Base-by-base conservation (phyloP, 1,140 invertebrate species). In the Elysia chlorotica region DNA sequence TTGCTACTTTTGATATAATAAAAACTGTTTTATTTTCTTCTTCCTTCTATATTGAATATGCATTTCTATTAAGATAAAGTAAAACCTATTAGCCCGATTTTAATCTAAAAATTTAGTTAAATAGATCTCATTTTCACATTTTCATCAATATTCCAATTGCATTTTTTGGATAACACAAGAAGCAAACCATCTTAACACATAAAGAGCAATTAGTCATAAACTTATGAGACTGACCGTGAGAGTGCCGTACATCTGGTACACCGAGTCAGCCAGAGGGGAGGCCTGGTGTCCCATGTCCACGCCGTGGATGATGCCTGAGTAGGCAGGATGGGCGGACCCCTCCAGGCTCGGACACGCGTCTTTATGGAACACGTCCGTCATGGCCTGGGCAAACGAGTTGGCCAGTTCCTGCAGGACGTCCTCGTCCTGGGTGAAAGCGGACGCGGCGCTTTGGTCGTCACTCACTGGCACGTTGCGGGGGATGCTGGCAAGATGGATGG, bases 351-450 rank as follows among this genome's bases (percentile, higher is more conserved):
- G 70, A 74, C 83, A 85, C 6, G 75, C 61, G 23, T 76, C 77
- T 23, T 71, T 19, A 54, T 79, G 71, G 57, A 82, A 80, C 59
- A 85, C 79, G 14, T 74, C 71, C 10, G 82, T 79, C 63, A 80
- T 75, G 31, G 65, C 70, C 65, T 80, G 93, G 92, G 82, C 79
- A 78, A 81, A 82, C 70, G 83, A 73, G 25, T 80, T 74, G 25
- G 83, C 83, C 23, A 88, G 75, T n/a, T 79, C 78, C 73, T 83
- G 78, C 75, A 87, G 83, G 1, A 79, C 70, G 2, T 80, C 80
- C 37, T 88, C 85, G 76, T 87, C 83, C 53, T 86, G 78, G 14
- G 81, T 86, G 2, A 77, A 54, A 21, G 74, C 70, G 23, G 74
- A 65, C 1, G 6, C 23, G 14, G 57, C 19, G 5, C 38, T 23